Evolutionary conservation across 1,140 invertebrate species (phyloP), one percentile per base, ranked within the genome.

Genomic region (Cardiocondyla obscurior): DNA sequence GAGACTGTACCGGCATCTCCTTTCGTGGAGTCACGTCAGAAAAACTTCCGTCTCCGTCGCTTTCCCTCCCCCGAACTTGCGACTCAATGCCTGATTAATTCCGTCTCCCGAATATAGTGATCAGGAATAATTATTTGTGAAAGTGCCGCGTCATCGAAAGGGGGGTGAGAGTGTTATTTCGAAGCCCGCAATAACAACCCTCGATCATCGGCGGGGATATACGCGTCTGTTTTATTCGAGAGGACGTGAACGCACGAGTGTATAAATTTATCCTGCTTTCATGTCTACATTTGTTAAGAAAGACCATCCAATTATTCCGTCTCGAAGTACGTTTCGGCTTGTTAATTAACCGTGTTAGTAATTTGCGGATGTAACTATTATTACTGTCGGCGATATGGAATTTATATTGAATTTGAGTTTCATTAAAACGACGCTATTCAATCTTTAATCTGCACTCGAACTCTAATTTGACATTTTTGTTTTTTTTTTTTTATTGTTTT

Each of bases 1-100:
- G 44, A 2, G 44, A 2, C n/a, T 8, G 19, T 42, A 10, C 65
- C 51, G 7, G 22, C 58, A 19, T 67, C 25, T 46, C 16, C 46
- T 67, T 55, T 36, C 46, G 33, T 22, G 42, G 44, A 74, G 55
- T 53, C 55, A 76, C 70, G 30, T 12, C 16, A 12, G 55, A 74
- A 55, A 82, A 46, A 76, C 25, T 51, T 58, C 30, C 39, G 22
- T 62, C 4, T n/a, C 8, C 14, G 8, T 0, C 53, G 3, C 5
- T 33, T 28, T 30, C 30, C 46, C 30, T n/a, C n/a, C n/a, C n/a
- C n/a, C n/a, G n/a, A n/a, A 39, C 7, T 36, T 22, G 10, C 28
- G 5, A 5, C 12, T 82, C 81, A n/a, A 82, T 76, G 77, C 42
- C 51, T 64, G 46, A 77, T 82, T 82, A 82, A 82, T 82, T 82